Evolutionary conservation across 2,888 invertebrate genomes (phyloP).

Genomic region (Epistrophe eligans): DNA sequence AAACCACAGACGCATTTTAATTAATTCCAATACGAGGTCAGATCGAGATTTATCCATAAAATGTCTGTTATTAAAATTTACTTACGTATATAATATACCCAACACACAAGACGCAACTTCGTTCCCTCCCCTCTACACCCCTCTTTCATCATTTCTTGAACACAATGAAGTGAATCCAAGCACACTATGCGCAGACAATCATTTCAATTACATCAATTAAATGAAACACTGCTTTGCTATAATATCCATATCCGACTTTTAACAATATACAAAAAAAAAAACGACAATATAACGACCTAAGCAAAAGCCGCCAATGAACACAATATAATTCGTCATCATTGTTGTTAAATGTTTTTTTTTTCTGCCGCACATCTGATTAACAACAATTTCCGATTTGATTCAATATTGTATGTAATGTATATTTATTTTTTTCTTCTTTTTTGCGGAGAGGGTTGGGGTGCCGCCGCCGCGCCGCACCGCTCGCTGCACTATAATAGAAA

Average conservation of each 20-base stretch:
- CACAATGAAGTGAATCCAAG: slow-evolving; percentile 16
- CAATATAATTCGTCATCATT: slow-evolving; percentile 24
- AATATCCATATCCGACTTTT: slow-evolving; percentile 54
- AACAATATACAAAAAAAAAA: background rate
- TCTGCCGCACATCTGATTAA: slow-evolving; percentile 18
- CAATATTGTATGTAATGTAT: background rate
- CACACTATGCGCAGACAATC: slow-evolving; percentile 31
- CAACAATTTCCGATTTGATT: slow-evolving; percentile 29
- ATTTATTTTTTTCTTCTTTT: background rate
- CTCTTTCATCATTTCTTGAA: background rate
- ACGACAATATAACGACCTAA: background rate
- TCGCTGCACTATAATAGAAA: background rate
- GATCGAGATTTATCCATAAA: slow-evolving; percentile 14
- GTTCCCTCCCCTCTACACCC: background rate
- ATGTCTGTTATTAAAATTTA: slow-evolving; percentile 37
- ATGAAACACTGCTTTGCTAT: slow-evolving; percentile 44
- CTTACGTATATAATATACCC: background rate
- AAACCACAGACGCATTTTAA: slow-evolving; percentile 42
- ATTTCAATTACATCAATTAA: slow-evolving; percentile 65
- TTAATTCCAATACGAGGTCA: slow-evolving; percentile 43
- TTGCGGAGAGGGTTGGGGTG: background rate
- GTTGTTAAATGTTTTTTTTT: slow-evolving; percentile 15
- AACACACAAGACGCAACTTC: background rate
- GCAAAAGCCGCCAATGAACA: slow-evolving; percentile 8
- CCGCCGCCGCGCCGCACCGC: background rate